Evolutionary conservation across 2,113 vertebrate species (phyloP), one percentile per base, ranked within the genome.

Genomic region (Hypocryptadius cinnamomeus): DNA sequence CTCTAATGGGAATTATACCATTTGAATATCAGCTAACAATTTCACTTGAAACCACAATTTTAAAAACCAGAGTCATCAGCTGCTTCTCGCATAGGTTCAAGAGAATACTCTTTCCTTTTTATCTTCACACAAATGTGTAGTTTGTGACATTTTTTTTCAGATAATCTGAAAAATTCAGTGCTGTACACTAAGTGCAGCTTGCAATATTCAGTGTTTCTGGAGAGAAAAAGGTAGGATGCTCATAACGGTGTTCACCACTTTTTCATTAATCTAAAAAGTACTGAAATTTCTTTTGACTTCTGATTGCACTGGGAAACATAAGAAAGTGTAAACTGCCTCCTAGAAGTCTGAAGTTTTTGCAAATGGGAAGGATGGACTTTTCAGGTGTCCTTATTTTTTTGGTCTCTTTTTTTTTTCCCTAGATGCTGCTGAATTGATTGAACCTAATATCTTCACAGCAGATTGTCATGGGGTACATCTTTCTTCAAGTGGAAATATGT

Each of bases 341-440:
- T 2, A 25, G 23, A 69, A 77, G 3, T 53, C 31, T 71, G 24
- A 27, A 22, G 15, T 76, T 74, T 78, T 65, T 42, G 15, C 10
- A 53, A 69, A 84, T 5, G 17, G 40, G 45, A 88, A 80, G 31
- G 20, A 6, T 28, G 13, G 20, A 13, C 3, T 88, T 80, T 91
- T 86, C 33, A 64, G 54, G 76, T 82, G 53, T 90, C 37, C 65
- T 13, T n/a, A 82, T 89, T 92, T 74, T 31, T 33, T 77, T 60
- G 2, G 5, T 89, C 39, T 80, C 71, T 68, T 84, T 77, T 45
- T 72, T 56, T 61, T 68, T 2, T 19, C 66, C 11, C 22, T 69
- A 99, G 98, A 93, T 99, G 42, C 96, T 99, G 66, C 98, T 85
- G 98, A 99, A 73, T 18, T 98, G 13, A 97, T 99, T 77, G 98